These are phyloP conservation scores for Stenodera caucasica DNA, from an alignment of 2,888 invertebrate species.

Conservation along the genomic window DNA sequence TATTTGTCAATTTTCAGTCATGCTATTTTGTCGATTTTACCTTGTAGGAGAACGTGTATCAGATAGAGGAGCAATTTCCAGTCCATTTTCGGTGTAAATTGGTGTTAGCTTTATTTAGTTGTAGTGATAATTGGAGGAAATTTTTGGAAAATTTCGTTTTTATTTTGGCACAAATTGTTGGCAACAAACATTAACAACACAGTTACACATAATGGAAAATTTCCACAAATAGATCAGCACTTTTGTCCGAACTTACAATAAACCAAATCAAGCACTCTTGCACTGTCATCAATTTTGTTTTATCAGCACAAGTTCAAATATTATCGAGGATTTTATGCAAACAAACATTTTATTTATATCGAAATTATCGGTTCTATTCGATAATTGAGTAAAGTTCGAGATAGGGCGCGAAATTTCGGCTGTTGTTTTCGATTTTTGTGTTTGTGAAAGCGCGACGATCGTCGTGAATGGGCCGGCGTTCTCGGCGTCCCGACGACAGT, in stretches of 20 bases:
- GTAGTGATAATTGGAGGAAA: conserved; percentile 19
- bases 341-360: conserved; percentile 1
- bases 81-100: conserved; percentile 32
- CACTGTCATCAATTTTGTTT: conserved; percentile 4
- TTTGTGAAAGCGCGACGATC: neutral
- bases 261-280: neutral
- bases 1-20: neutral
- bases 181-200: conserved; percentile 19
- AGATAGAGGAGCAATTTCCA: conserved; percentile 39
- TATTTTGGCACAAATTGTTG: conserved; percentile 40
- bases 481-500: conserved; percentile 41
- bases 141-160: conserved; percentile 19
- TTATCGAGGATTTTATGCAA: neutral
- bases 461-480: neutral
- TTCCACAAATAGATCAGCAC: conserved; percentile 12
- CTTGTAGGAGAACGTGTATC: conserved; percentile 37
- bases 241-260: neutral
- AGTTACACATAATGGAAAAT: conserved; percentile 18
- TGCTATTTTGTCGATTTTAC: conserved; percentile 24
- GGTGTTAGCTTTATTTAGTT: conserved; percentile 13
- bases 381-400: neutral
- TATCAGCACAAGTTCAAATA: conserved; percentile 7
- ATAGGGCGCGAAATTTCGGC: neutral
- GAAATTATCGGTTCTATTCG: neutral
- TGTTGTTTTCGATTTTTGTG: too few relatives aligned